Evolutionary conservation across 30 jellyfish, hydroid and myxozoan genomes (phyloP).

Genomic region (Catostylus mosaicus): DNA sequence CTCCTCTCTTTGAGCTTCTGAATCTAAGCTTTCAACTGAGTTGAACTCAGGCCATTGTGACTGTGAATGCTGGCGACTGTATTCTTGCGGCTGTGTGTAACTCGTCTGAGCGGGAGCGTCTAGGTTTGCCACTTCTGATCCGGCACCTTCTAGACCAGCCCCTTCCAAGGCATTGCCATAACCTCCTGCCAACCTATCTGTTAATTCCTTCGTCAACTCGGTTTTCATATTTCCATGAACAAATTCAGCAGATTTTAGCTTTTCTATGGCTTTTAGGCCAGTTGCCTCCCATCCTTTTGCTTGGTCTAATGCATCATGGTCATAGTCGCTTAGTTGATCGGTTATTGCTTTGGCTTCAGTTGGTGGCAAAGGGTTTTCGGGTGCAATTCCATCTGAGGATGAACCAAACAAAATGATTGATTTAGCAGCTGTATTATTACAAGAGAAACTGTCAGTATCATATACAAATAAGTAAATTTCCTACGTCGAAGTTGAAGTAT

Average conservation of each 20-base stretch:
- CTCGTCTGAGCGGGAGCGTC: slow-evolving; percentile 30
- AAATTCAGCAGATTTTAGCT: slow-evolving; percentile 63
- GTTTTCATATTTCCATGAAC: slow-evolving; percentile 59
- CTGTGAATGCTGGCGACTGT: slow-evolving; percentile 27
- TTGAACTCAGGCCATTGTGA: slow-evolving; percentile 43
- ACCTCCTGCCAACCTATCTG: slow-evolving; percentile 54
- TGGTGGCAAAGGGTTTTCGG: slow-evolving; percentile 89
- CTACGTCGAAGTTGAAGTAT: too few species aligned
- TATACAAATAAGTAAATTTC: too few species aligned
- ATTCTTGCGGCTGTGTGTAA: slow-evolving; percentile 13
- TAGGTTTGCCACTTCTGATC: slow-evolving; percentile 18
- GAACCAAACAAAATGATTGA: too few species aligned
- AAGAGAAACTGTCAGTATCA: too few species aligned
- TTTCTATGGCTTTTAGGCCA: slow-evolving; percentile 71
- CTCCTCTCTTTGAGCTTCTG: slow-evolving; percentile 77
- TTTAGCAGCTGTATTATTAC: too few species aligned
- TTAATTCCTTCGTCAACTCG: slow-evolving; percentile 68
- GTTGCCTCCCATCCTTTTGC: slow-evolving; percentile 79
- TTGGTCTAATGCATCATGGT: slow-evolving; percentile 63
- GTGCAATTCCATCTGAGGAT: slow-evolving; percentile 91
- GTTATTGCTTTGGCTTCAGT: slow-evolving; percentile 68
- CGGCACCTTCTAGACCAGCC: slow-evolving; percentile 44
- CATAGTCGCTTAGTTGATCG: slow-evolving; percentile 72
- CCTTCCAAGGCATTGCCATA: slow-evolving; percentile 26
- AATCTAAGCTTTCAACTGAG: slow-evolving; percentile 46